phyloP scores from a whole-genome alignment of 2,113 vertebrate genomes.

The Hippocampus mohnikei region DNA sequence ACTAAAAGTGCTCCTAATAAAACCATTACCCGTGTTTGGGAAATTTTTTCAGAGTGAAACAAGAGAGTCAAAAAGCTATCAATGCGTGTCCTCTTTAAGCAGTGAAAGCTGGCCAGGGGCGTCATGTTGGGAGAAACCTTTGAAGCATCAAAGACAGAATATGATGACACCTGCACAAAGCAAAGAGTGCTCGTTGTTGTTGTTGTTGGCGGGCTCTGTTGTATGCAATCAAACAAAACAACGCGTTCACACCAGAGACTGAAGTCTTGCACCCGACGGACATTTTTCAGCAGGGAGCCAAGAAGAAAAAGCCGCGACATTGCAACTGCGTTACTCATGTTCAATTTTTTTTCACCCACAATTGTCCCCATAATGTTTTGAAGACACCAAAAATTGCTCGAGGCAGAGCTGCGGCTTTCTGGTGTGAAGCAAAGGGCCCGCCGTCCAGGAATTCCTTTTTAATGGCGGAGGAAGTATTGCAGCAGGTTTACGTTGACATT shows the following conservation, averaged over 20 bases:
- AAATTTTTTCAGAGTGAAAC: neutral
- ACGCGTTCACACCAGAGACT: neutral
- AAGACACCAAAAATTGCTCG: neutral
- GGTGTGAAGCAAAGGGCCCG: neutral
- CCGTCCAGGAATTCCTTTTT: neutral
- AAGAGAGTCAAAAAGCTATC: neutral
- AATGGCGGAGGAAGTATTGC: neutral
- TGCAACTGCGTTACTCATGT: neutral
- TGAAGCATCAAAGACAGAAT: neutral
- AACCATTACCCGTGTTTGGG: too few relatives aligned
- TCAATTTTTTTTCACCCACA: neutral
- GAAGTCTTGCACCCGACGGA: neutral
- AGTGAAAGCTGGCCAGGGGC: neutral
- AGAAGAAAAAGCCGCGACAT: neutral
- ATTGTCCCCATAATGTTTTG: neutral
- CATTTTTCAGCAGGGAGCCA: neutral
- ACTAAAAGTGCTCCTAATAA: too few relatives aligned
- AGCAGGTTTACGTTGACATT: neutral
- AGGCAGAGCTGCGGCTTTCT: neutral
- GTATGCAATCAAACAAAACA: constrained; percentile 1
- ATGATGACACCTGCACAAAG: neutral
- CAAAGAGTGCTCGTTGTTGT: neutral
- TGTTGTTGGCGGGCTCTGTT: neutral
- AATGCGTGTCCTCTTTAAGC: neutral
- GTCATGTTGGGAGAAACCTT: neutral